Evolutionary conservation across 92 coral and sea anemone species (phyloP).

Genomic region (Epizoanthus rinbou): DNA sequence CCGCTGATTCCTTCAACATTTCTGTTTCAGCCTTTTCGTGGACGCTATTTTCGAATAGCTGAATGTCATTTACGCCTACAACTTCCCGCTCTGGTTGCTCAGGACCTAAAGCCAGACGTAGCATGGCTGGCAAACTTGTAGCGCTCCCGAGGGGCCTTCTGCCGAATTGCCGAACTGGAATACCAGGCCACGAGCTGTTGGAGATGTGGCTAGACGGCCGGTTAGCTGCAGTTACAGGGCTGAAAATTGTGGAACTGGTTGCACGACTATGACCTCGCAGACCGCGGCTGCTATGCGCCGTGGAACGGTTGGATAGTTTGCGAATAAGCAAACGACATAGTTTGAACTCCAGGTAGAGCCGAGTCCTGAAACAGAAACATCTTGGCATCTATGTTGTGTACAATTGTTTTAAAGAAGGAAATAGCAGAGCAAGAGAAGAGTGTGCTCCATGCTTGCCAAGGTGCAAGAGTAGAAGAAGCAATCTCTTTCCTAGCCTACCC

Average conservation of each 20-base stretch:
- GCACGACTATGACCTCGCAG: constrained; percentile 94
- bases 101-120: constrained; percentile 67
- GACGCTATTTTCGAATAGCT: neutral
- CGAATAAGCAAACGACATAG: constrained; percentile 91
- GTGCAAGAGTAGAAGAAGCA: too few relatives aligned
- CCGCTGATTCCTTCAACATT: neutral
- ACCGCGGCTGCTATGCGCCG: constrained; percentile 89
- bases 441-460: neutral
- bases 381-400: neutral
- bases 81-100: constrained; percentile 10
- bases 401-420: neutral
- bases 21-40: neutral
- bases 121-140: constrained; percentile 92
- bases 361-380: constrained; percentile 62
- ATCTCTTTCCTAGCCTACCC: too few relatives aligned
- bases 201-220: constrained; percentile 79
- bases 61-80: neutral
- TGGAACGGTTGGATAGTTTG: constrained; percentile 74
- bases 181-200: constrained; percentile 93
- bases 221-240: constrained; percentile 55
- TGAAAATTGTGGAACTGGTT: constrained; percentile 64
- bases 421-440: too few relatives aligned
- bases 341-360: constrained; percentile 85
- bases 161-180: constrained; percentile 72
- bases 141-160: constrained; percentile 96